A percentile compares a stretch with the other conserved stretches of the same genome.
Evolutionary conservation across 2,797 vertebrate species (phyloP).

Genomic region (Percopsis omiscomaycus): DNA sequence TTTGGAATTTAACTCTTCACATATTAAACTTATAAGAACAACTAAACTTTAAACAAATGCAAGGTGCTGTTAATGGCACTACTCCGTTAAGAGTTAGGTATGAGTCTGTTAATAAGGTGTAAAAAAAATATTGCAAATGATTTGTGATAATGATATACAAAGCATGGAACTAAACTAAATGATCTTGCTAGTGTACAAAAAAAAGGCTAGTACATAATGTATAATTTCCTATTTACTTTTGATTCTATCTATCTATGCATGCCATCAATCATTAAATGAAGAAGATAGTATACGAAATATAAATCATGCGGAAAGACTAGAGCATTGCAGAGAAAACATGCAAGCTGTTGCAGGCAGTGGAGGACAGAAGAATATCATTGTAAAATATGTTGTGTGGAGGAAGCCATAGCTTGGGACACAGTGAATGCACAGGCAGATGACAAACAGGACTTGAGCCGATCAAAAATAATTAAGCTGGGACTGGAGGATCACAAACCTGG

Average conservation of each 20-base stretch:
- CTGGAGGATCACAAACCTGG: conserved; percentile 98
- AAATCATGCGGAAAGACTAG: no score
- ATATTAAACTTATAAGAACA: not conserved
- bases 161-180: no score
- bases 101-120: not conserved
- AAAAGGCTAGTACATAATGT: no score
- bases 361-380: conserved; percentile 92
- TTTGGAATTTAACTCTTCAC: not conserved
- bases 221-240: no score
- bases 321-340: conserved; percentile 20
- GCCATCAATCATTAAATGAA: no score
- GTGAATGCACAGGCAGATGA: conserved; percentile 96
- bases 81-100: conserved; percentile 16
- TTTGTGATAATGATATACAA: no score
- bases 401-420: conserved; percentile 95
- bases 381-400: conserved; percentile 86
- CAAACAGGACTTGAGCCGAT: conserved; percentile 85
- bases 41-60: not conserved
- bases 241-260: no score
- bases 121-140: not conserved
- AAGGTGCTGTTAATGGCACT: not conserved
- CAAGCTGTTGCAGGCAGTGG: conserved; percentile 25
- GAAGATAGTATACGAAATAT: no score
- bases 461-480: conserved; percentile 74
- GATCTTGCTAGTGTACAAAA: no score